Percentiles rank a stretch among this genome's conserved stretches.
phyloP scores from a whole-genome alignment of 2,888 invertebrate species.

The Patella ulyssiponensis region DNA sequence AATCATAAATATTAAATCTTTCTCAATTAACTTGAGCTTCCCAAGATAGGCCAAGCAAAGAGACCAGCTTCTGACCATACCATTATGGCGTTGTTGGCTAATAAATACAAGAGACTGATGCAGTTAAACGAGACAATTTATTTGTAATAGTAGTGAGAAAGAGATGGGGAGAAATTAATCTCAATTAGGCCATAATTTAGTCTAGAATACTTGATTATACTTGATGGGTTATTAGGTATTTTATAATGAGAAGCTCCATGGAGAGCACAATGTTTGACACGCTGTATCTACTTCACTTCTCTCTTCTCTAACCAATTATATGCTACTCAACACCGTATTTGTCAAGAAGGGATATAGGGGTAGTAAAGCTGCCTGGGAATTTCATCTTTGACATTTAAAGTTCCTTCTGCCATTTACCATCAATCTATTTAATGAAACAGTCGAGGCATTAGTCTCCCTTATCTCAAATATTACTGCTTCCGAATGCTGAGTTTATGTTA shows the following conservation, averaged over 20 bases:
- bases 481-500: conserved; percentile 11
- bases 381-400: conserved; percentile 27
- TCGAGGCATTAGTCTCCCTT: background rate
- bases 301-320: background rate
- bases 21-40: background rate
- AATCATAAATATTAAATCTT: conserved; percentile 3
- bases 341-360: conserved; percentile 1
- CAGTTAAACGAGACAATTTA: too few species aligned
- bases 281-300: too few species aligned
- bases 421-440: conserved; percentile 11
- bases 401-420: conserved; percentile 29
- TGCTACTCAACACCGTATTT: background rate
- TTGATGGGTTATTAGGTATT: conserved; percentile 25
- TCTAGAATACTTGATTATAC: conserved; percentile 27
- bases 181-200: conserved; percentile 31
- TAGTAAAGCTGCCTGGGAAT: conserved; percentile 25
- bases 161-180: conserved; percentile 25
- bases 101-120: too few species aligned
- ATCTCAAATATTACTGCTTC: conserved; percentile 9
- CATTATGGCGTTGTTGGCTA: too few species aligned
- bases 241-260: too few species aligned
- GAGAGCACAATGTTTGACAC: too few species aligned
- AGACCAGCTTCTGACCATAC: too few species aligned
- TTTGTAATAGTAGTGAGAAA: background rate
- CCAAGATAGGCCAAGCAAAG: background rate